These are phyloP conservation scores for Hydrozoanthus gracilis DNA, from an alignment of 92 coral and sea anemone genomes.

Conservation along the genomic window DNA sequence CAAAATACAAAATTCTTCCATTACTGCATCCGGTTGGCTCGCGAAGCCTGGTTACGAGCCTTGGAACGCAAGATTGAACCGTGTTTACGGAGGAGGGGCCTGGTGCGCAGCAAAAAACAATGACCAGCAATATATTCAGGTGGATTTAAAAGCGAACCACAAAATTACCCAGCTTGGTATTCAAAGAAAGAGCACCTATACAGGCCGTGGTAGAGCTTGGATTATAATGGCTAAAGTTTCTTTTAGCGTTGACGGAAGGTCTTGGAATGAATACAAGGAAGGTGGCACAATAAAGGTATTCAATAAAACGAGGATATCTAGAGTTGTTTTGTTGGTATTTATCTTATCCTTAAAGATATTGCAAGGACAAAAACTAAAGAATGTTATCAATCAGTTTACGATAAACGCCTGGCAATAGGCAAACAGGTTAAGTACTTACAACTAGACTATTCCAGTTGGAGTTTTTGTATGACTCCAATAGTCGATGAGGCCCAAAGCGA, in stretches of 20 bases:
- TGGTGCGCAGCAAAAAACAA: constrained; percentile 58
- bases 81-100: constrained; percentile 44
- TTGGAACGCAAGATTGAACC: constrained; percentile 44
- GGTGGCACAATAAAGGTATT: constrained; percentile 7
- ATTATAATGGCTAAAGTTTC: not conserved
- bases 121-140: constrained; percentile 49
- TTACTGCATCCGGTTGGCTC: constrained; percentile 32
- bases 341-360: not conserved
- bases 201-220: not conserved
- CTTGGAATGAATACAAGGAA: constrained; percentile 27
- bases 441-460: too few species aligned
- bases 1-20: not conserved
- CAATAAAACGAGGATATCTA: not conserved
- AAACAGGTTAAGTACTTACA: too few species aligned
- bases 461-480: too few species aligned
- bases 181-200: not conserved
- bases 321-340: not conserved
- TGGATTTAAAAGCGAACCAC: constrained; percentile 19
- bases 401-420: too few species aligned
- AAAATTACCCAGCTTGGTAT: constrained; percentile 12
- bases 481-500: too few species aligned
- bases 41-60: constrained; percentile 51
- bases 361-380: too few species aligned
- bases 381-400: too few species aligned
- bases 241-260: not conserved